phyloP scores from a whole-genome alignment of 30 jellyfish, hydroid and myxozoan genomes.

The Morbakka virulenta region DNA sequence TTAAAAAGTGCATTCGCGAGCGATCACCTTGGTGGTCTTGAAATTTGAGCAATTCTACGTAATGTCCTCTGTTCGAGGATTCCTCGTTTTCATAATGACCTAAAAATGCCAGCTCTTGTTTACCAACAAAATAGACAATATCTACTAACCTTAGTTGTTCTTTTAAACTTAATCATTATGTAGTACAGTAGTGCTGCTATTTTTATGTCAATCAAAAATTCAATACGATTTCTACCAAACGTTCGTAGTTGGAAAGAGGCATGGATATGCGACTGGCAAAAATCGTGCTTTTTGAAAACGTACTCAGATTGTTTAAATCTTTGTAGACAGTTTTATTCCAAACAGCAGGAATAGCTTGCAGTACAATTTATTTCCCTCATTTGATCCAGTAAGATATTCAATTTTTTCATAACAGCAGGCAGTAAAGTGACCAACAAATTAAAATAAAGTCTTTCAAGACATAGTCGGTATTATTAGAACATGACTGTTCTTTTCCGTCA shows the following conservation, averaged over 20 bases:
- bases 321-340: conserved; percentile 19
- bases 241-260: conserved; percentile 20
- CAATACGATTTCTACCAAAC: conserved; percentile 14
- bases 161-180: too few species aligned
- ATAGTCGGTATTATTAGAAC: too few species aligned
- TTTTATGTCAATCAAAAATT: conserved; percentile 10
- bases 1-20: too few species aligned
- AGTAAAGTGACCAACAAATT: conserved; percentile 10
- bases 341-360: conserved; percentile 44
- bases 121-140: conserved; percentile 40
- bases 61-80: too few species aligned
- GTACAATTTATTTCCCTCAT: background rate
- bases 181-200: too few species aligned
- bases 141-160: conserved; percentile 30
- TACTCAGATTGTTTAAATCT: conserved; percentile 9
- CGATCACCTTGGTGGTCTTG: too few species aligned
- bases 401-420: background rate
- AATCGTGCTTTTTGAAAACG: conserved; percentile 30
- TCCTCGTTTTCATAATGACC: conserved; percentile 16
- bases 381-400: conserved; percentile 44
- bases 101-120: conserved; percentile 48
- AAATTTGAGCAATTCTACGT: too few species aligned
- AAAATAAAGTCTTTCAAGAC: too few species aligned
- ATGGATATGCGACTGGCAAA: conserved; percentile 37
- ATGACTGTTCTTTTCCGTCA: too few species aligned